A percentile compares a stretch with the other conserved stretches of the same genome.
phyloP scores from a whole-genome alignment of 2,113 vertebrate species.

The Syngnathus typhle region DNA sequence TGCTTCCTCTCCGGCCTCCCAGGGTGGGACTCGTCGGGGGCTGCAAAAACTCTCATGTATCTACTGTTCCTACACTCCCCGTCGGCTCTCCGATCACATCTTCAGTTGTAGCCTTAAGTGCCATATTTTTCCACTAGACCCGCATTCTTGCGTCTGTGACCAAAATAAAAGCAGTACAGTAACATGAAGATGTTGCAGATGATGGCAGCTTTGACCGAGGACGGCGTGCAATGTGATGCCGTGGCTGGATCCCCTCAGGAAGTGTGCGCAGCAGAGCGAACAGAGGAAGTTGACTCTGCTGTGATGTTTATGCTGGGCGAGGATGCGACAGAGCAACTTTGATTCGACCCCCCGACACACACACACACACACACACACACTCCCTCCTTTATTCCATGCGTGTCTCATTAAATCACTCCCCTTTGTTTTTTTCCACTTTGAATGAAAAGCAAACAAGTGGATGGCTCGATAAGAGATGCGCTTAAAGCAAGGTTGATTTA shows the following conservation, averaged over 20 bases:
- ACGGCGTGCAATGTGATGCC: conserved; percentile 24
- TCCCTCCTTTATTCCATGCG: conserved; percentile 16
- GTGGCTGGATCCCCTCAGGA: conserved; percentile 56
- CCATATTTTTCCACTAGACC: background rate
- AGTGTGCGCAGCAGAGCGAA: conserved; percentile 56
- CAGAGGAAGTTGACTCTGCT: conserved; percentile 61
- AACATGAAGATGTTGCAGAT: background rate
- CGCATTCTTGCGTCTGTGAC: background rate
- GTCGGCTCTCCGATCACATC: conserved; percentile 44
- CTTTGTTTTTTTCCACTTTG: conserved; percentile 51
- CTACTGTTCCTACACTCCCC: conserved; percentile 9
- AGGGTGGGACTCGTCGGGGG: conserved; percentile 59
- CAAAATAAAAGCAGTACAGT: background rate
- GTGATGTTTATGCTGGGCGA: conserved; percentile 63
- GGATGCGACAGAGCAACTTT: conserved; percentile 24
- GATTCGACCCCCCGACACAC: conserved; percentile 12
- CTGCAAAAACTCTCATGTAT: conserved; percentile 39
- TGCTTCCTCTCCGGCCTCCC: conserved; percentile 58
- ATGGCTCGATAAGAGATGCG: conserved; percentile 10
- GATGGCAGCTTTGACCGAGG: conserved; percentile 8
- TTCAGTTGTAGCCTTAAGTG: conserved; percentile 27
- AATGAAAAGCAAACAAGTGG: conserved; percentile 54
- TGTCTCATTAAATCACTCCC: conserved; percentile 46
- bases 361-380: no score
- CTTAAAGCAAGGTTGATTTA: background rate